Evolutionary conservation across 2,888 invertebrate genomes (phyloP).

Genomic region (Patella caerulea): DNA sequence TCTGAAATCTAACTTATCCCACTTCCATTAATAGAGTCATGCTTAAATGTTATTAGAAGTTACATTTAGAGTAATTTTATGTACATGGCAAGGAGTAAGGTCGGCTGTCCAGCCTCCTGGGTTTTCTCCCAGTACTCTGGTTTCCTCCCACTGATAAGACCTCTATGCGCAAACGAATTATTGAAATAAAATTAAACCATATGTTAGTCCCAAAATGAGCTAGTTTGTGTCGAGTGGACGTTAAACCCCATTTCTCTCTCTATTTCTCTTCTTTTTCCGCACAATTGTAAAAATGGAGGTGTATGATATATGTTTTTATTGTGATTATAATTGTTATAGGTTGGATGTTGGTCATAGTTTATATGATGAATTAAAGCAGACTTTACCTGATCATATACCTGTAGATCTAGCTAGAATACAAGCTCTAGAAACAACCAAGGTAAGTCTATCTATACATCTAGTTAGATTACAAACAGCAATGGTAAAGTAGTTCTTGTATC

Average conservation of each 20-base stretch:
- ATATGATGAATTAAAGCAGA: slow-evolving; percentile 80
- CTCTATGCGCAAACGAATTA: too few relatives aligned
- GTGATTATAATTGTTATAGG: slow-evolving; percentile 37
- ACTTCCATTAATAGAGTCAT: background rate
- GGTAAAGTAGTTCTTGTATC: too few relatives aligned
- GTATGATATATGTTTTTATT: background rate
- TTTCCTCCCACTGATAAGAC: too few relatives aligned
- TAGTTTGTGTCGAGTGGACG: too few relatives aligned
- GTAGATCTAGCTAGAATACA: slow-evolving; percentile 86
- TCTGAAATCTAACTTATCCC: background rate
- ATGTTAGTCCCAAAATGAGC: too few relatives aligned
- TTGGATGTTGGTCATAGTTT: slow-evolving; percentile 72
- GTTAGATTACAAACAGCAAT: too few relatives aligned
- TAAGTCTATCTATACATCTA: slow-evolving; percentile 26
- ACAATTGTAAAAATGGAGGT: background rate
- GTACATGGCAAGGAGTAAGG: too few relatives aligned
- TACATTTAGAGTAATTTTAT: background rate
- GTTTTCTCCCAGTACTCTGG: too few relatives aligned
- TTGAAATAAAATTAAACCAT: too few relatives aligned
- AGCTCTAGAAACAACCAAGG: slow-evolving; percentile 77
- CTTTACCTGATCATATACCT: slow-evolving; percentile 82
- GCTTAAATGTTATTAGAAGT: background rate
- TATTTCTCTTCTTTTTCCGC: too few relatives aligned
- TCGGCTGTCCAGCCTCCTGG: too few relatives aligned
- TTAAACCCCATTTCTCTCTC: too few relatives aligned